A percentile compares a stretch with the other conserved stretches of the same genome.
These are phyloP conservation scores for Mylabris phalerata DNA, from an alignment of 1,140 invertebrate species.

Conservation along the genomic window DNA sequence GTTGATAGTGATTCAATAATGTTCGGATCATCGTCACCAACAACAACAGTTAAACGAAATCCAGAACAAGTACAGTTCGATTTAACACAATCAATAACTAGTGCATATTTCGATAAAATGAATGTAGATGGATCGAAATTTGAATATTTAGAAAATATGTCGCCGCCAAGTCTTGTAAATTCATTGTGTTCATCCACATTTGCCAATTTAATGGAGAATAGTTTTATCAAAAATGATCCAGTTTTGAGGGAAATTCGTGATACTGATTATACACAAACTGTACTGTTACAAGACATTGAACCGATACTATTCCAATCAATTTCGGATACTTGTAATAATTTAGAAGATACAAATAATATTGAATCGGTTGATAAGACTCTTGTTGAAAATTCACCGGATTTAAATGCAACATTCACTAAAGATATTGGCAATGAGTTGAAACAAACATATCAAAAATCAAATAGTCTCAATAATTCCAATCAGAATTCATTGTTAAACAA, in stretches of 20 bases:
- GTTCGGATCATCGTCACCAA: background rate
- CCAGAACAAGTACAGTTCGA: conserved; percentile 35
- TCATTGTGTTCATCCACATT: conserved; percentile 42
- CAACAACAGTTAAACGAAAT: background rate
- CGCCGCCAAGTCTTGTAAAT: conserved; percentile 39
- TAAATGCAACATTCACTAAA: conserved; percentile 5
- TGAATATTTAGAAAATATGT: conserved; percentile 40
- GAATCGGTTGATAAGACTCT: too few relatives aligned
- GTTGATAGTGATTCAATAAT: conserved; percentile 1
- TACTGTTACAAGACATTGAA: conserved; percentile 33
- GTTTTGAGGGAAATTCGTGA: conserved; percentile 38
- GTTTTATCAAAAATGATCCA: conserved; percentile 40
- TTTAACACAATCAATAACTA: conserved; percentile 32
- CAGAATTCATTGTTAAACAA: too few relatives aligned
- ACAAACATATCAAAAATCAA: too few relatives aligned
- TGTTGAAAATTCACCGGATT: background rate
- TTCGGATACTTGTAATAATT: conserved; percentile 34
- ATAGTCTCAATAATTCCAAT: too few relatives aligned
- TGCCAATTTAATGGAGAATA: conserved; percentile 40
- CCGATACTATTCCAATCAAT: conserved; percentile 36
- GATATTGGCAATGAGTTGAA: background rate
- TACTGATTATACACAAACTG: conserved; percentile 34
- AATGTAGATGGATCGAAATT: conserved; percentile 20
- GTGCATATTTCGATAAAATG: conserved; percentile 37
- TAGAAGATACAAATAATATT: conserved; percentile 27